These are phyloP conservation scores for crab-eating macaque (Macaca fascicularis) DNA, from an alignment of 2,113 vertebrate genomes.

Conservation along the genomic window DNA sequence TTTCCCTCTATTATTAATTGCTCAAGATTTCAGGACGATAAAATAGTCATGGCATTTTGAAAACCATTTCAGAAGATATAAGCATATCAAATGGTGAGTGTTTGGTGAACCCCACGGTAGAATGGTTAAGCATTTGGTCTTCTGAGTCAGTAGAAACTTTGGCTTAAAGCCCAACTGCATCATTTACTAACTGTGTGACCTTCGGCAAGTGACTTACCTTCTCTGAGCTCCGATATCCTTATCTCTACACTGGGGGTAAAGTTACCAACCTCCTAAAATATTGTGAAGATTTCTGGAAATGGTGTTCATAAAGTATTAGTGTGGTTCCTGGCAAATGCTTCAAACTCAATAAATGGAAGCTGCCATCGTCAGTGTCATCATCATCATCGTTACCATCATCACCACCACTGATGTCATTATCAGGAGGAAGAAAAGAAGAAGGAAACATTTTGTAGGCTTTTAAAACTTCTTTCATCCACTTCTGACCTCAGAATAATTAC, in stretches of 20 bases:
- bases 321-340: neutral
- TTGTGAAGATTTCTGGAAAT: neutral
- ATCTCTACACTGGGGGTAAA: neutral
- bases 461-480: neutral
- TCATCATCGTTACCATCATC: neutral
- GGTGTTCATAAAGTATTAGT: neutral
- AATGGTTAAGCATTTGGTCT: neutral
- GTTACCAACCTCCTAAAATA: neutral
- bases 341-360: neutral
- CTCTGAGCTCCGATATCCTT: neutral
- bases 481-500: neutral
- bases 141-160: neutral
- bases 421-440: neutral
- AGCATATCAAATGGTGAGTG: neutral
- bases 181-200: neutral
- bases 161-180: neutral
- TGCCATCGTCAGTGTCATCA: too few relatives aligned
- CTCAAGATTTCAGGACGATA: neutral
- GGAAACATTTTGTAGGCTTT: neutral
- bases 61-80: neutral
- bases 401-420: neutral
- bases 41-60: neutral
- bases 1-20: neutral
- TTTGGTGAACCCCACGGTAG: accelerated
- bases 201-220: neutral